These are phyloP conservation scores for Melolontha melolontha DNA, from an alignment of 2,888 invertebrate genomes.

Conservation along the genomic window DNA sequence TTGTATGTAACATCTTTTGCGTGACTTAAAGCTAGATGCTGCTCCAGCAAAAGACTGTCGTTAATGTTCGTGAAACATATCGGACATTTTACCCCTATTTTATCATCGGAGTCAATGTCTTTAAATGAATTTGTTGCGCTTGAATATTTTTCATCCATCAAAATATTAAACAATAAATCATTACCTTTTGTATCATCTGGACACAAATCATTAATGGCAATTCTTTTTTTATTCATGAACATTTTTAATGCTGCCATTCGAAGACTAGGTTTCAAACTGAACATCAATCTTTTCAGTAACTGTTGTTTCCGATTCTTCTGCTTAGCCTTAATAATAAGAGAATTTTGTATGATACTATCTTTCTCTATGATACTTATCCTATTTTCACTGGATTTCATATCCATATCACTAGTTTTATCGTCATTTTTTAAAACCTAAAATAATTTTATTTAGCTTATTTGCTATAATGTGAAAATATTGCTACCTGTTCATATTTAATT, in stretches of 20 bases:
- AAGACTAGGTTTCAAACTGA: slow-evolving; percentile 64
- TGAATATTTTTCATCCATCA: background rate
- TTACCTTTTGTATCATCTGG: slow-evolving; percentile 50
- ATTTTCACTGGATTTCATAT: slow-evolving; percentile 37
- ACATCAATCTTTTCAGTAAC: slow-evolving; percentile 61
- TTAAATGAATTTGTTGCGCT: slow-evolving; percentile 4
- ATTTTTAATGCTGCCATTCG: slow-evolving; percentile 64
- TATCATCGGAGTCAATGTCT: slow-evolving; percentile 51
- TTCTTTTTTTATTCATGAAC: slow-evolving; percentile 61
- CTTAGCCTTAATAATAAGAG: slow-evolving; percentile 61
- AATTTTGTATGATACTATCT: slow-evolving; percentile 55
- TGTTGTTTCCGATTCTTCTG: slow-evolving; percentile 62
- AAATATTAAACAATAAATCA: slow-evolving; percentile 13
- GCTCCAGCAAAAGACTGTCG: slow-evolving; percentile 67
- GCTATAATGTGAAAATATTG: background rate
- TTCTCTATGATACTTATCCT: slow-evolving; percentile 57
- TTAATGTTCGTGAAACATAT: slow-evolving; percentile 69
- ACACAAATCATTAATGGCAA: slow-evolving; percentile 50
- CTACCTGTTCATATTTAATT: slow-evolving; percentile 66
- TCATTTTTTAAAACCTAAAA: slow-evolving; percentile 42
- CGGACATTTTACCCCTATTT: slow-evolving; percentile 65
- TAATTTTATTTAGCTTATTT: slow-evolving; percentile 5
- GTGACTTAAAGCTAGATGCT: slow-evolving; percentile 70
- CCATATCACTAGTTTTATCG: slow-evolving; percentile 37
- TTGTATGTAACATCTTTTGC: slow-evolving; percentile 71